Conservation (phyloP, 2,888 invertebrate species). For the Protophormia terraenovae region DNA sequence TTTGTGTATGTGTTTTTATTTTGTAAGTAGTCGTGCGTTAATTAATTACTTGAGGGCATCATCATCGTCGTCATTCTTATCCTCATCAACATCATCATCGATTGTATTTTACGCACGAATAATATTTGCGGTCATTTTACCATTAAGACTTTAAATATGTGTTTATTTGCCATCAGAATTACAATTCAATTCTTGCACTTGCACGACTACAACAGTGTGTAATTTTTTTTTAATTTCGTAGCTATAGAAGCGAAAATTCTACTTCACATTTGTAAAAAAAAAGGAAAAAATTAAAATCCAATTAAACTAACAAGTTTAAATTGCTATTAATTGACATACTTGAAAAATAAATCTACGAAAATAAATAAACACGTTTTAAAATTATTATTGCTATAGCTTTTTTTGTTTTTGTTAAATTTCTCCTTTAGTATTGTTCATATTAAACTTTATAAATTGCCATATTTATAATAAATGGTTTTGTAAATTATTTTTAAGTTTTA, state of each 20-base stretch:
- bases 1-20: conserved; percentile 28
- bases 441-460: conserved; percentile 28
- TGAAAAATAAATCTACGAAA: conserved; percentile 33
- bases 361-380: not conserved
- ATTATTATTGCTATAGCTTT: not conserved
- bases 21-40: conserved; percentile 67
- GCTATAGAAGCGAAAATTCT: not conserved
- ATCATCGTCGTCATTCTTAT: conserved; percentile 12
- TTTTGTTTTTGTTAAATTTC: too few relatives aligned
- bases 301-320: conserved; percentile 45
- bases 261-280: not conserved
- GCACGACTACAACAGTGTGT: conserved; percentile 1
- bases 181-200: conserved; percentile 49
- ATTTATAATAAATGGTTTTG: conserved; percentile 7
- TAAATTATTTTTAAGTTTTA: not conserved
- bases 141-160: conserved; percentile 63
- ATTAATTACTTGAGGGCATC: conserved; percentile 77
- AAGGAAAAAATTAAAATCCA: conserved; percentile 50
- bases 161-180: conserved; percentile 63
- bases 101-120: conserved; percentile 87
- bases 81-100: conserved; percentile 76
- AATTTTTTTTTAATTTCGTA: not conserved
- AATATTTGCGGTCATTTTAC: conserved; percentile 82
- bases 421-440: too few relatives aligned
- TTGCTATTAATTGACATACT: conserved; percentile 57